These are phyloP conservation scores for Ginglymostoma cirratum DNA, from an alignment of 2,113 vertebrate species.

Conservation along the genomic window DNA sequence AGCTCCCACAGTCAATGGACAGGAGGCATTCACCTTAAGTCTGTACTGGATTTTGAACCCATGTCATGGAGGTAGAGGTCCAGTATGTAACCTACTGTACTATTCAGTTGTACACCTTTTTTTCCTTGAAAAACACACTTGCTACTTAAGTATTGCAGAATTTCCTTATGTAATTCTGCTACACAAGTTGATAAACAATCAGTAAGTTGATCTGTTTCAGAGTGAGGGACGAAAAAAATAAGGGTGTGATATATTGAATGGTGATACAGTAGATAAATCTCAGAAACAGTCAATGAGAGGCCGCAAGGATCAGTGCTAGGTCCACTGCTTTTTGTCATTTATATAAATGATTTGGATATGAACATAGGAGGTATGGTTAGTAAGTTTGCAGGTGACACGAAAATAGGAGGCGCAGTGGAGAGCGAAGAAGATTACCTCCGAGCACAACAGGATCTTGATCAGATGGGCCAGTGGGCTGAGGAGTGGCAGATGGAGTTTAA, in stretches of 20 bases:
- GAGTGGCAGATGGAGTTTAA: no score
- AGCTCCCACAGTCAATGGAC: not conserved
- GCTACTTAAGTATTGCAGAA: not conserved
- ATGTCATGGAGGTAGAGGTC: not conserved
- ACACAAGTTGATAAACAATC: not conserved
- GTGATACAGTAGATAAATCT: not conserved
- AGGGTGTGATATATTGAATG: not conserved
- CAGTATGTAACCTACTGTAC: not conserved
- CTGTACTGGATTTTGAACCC: constrained; percentile 8
- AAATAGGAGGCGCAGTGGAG: no score
- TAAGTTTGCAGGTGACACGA: no score
- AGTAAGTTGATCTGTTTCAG: not conserved
- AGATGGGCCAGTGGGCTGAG: no score
- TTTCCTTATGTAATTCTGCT: not conserved
- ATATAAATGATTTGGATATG: no score
- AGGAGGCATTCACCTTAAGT: not conserved
- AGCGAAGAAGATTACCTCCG: no score
- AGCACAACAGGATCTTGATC: no score
- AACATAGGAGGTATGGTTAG: no score
- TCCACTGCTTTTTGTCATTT: no score
- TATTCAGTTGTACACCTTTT: not conserved
- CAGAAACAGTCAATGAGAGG: not conserved
- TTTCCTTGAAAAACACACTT: not conserved
- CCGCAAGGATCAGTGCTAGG: no score
- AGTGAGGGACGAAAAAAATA: not conserved